Evolutionary conservation across 1,140 invertebrate genomes (phyloP), one percentile per base, ranked within the genome.

Genomic region (Drosophila bocki): DNA sequence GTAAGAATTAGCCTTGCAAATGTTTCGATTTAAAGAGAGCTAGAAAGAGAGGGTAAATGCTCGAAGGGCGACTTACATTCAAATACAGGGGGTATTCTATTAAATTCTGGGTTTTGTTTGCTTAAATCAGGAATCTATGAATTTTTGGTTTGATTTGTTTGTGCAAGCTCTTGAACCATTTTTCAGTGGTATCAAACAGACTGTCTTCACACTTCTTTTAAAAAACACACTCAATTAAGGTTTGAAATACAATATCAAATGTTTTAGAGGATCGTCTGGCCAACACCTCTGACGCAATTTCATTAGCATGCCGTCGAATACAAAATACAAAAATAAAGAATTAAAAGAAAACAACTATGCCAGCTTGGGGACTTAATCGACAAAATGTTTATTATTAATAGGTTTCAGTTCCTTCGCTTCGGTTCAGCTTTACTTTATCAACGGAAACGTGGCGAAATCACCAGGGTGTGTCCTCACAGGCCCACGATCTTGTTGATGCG

Each of bases 401-500:
- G 19, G 32, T 48, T 48, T 71, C 45, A 71, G 44, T 71, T 58
- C 32, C 19, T 37, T 22, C 4, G n/a, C 29, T 22, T 37, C 15
- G 45, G 15, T 26, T 33, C 45, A 26, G 39, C 29, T 62, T 26
- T 35, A 17, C 26, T 22, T 29, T 29, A 61, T 61, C 29, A 62
- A 58, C 63, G 50, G 57, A 35, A 64, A 69, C 35, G 44, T 56
- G 63, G 32, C 32, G 39, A 41, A 60, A 44, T 67, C 17, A n/a
- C 60, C 54, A 47, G 45, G 64, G 62, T 29, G 39, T 58, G 60
- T 12, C 45, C 7, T 48, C 72, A 92, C 11, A 82, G 48, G 9
- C 87, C 87, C 33, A 92, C 62, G 37, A 91, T 79, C 44, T 92
- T 91, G 51, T 92, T 92, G 13, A 92, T 92, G 22, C 91, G 90